A percentile compares a stretch with the other conserved stretches of the same genome.
Evolutionary conservation across 1,140 invertebrate species (phyloP).

Genomic region (Drosophila navojoa): DNA sequence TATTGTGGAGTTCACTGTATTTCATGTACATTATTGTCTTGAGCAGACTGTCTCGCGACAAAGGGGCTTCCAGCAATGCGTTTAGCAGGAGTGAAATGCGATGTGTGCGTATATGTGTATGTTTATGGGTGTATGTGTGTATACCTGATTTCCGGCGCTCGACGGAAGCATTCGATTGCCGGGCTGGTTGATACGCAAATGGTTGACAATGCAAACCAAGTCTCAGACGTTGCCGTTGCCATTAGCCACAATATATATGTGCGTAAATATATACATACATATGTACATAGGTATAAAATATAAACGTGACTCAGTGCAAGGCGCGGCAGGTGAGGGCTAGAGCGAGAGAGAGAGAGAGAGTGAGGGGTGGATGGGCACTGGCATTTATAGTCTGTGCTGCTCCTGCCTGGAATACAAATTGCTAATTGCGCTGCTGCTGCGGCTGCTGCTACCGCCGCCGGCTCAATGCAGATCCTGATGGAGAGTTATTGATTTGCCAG

Average conservation of each 20-base stretch:
- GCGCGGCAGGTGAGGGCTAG: background rate
- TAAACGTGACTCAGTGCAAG: conserved; percentile 31
- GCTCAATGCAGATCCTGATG: conserved; percentile 66
- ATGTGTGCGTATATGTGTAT: background rate
- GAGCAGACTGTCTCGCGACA: conserved; percentile 37
- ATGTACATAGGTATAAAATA: background rate
- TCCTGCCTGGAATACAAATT: conserved; percentile 48
- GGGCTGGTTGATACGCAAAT: conserved; percentile 38
- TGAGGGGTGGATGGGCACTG: background rate
- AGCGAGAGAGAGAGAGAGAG: background rate
- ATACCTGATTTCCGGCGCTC: conserved; percentile 77
- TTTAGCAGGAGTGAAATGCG: conserved; percentile 12
- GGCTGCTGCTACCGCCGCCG: background rate
- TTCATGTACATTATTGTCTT: conserved; percentile 36
- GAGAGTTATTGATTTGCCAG: conserved; percentile 75
- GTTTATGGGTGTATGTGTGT: conserved; percentile 14
- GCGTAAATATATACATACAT: background rate
- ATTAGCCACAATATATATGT: conserved; percentile 10
- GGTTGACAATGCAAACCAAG: conserved; percentile 42
- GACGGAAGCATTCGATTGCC: conserved; percentile 79
- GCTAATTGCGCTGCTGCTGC: conserved; percentile 33
- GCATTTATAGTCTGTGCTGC: conserved; percentile 20
- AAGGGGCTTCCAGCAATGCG: conserved; percentile 40
- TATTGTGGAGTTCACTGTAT: conserved; percentile 19
- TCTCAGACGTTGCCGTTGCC: conserved; percentile 2